Evolutionary conservation across 1,140 invertebrate species (phyloP), one percentile per base, ranked within the genome.

Genomic region (Hydropsyche tenuis): DNA sequence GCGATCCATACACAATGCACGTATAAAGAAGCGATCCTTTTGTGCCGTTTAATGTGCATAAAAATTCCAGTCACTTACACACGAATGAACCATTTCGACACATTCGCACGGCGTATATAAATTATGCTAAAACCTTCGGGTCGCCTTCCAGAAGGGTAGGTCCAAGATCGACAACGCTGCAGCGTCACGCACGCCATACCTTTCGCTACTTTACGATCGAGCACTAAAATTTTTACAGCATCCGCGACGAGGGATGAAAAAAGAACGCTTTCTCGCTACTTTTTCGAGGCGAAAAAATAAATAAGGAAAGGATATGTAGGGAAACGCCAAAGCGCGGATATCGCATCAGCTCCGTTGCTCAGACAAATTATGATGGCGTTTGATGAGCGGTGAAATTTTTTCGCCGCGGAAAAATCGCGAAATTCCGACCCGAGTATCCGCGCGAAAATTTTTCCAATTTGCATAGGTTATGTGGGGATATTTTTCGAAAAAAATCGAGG

Each of bases 141-240:
- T n/a, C n/a, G n/a, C n/a, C n/a, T n/a, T n/a, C n/a, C n/a, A 37
- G 30, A 37, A 37, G 30, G 30, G n/a, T n/a, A n/a, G n/a, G n/a
- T n/a, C n/a, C n/a, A n/a, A n/a, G n/a, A n/a, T n/a, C n/a, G n/a
- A n/a, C n/a, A n/a, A n/a, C n/a, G n/a, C n/a, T n/a, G n/a, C n/a
- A n/a, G n/a, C n/a, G n/a, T n/a, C 51, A 23, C 56, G 7, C 22
- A 25, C 56, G 25, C 5, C 23, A 9, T 27, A 60, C 42, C 63
- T 65, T 65, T 68, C 23, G 46, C 65, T 30, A 37, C 51, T 70
- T 70, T 70, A 70, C 68, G 68, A 46, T 70, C 68, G 43, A 56
- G 68, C 51, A 37, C 42, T 70, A 70, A 70, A 70, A 70, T n/a
- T 70, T 70, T 70, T 70, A 70, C 45, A 70, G 25, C 68, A 18